A percentile compares a stretch with the other conserved stretches of the same genome.
Evolutionary conservation across 2,113 vertebrate species (phyloP).

Genomic region (Elephantulus edwardii): DNA sequence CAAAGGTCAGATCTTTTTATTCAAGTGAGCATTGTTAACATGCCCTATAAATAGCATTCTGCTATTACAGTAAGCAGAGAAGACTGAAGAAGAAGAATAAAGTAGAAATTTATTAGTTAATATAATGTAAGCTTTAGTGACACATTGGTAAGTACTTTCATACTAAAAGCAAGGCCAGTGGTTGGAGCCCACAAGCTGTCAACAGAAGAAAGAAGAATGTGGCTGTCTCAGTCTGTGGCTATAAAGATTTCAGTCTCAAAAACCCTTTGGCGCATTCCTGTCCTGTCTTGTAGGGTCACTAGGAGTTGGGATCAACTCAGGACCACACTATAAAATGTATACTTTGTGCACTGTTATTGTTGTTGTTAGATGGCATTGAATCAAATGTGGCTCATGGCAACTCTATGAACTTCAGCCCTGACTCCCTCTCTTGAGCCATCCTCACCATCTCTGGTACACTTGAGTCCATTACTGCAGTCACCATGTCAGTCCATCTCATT

Average conservation of each 20-base stretch:
- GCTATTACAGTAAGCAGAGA: conserved; percentile 48
- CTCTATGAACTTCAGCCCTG: not conserved
- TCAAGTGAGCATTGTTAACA: conserved; percentile 57
- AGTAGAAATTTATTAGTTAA: conserved; percentile 1
- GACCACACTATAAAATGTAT: not conserved
- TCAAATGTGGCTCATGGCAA: not conserved
- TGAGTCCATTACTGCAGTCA: no score
- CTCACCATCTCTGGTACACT: not conserved
- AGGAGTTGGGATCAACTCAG: not conserved
- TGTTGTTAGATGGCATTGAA: no score
- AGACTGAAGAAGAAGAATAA: conserved; percentile 35
- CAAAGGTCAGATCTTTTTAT: conserved; percentile 77
- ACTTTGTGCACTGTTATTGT: not conserved
- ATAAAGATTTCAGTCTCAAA: not conserved
- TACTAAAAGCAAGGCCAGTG: not conserved
- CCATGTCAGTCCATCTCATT: not conserved
- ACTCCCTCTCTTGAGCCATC: not conserved
- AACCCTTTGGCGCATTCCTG: not conserved
- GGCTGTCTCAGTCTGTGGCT: not conserved
- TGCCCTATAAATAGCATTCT: conserved; percentile 74
- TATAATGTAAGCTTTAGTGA: not conserved
- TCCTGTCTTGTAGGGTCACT: not conserved
- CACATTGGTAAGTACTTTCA: not conserved
- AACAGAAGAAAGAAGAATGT: not conserved
- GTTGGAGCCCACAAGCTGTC: not conserved